Base-by-base conservation (phyloP, 2,888 invertebrate genomes). In the Lasioglossum zephyrum region DNA sequence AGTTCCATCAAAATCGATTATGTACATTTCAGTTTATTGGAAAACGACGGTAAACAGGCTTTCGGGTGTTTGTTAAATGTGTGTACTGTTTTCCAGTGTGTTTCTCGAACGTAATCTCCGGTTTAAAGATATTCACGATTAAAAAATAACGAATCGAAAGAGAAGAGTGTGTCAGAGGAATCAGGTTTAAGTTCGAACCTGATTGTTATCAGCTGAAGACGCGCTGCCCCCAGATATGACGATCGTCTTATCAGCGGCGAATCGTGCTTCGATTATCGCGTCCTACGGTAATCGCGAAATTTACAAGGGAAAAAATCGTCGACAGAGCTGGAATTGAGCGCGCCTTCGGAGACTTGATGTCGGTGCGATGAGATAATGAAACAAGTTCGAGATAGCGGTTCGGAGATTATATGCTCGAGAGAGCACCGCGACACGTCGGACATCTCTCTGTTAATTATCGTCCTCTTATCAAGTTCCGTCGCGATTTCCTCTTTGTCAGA, bases 341-440 rank as follows among this genome's bases (percentile, higher is more conserved):
- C 22, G 53, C 53, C 53, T 9, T 9, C 53, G 41, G 31, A n/a
- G 39, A 39, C 69, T 41, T 69, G 31, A 18, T 60, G 77, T 63
- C 22, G 78, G 73, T 73, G 63, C 49, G 73, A 74, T 49, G 81
- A 85, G 79, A 82, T 82, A 85, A 81, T 57, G 70, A 72, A 31
- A 76, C 79, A 84, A 86, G 75, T 79, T n/a, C 47, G 66, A 74
- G 77, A 81, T 80, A 79, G 82, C 73, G 47, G 72, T 49, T 53
- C 66, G n/a, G 49, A 18, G 69, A 77, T 77, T 53, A 70, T 70
- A 47, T n/a, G 11, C 4, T 8, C 39, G 49, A 22, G 53, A 53
- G 53, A 31, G 74, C 36, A 60, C 44, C 70, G 66, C 49, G 39
- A 53, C 72, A 77, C 81, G 81, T 63, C 74, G 31, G 6, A 70